Percentiles rank a stretch among this genome's conserved stretches.
Conservation (phyloP, 2,797 vertebrate species). For the Myotis myotis region DNA sequence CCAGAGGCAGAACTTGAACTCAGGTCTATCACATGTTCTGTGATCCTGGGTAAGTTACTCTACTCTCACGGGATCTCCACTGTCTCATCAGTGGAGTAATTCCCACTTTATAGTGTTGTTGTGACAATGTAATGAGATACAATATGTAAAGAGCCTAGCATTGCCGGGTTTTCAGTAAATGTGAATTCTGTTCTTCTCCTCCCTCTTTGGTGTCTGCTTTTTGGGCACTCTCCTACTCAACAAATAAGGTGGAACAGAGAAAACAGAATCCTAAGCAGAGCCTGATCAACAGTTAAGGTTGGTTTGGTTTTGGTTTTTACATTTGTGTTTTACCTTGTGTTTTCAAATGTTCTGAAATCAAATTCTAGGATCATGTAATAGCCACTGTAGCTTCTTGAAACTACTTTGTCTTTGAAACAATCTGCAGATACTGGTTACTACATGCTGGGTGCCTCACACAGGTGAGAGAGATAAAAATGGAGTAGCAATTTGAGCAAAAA, state of each 20-base stretch:
- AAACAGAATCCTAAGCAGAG: neutral
- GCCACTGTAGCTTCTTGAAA: conserved; percentile 3
- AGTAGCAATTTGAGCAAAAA: neutral
- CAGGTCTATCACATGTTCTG: neutral
- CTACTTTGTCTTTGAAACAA: neutral
- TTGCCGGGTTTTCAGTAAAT: neutral
- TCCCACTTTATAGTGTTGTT: neutral
- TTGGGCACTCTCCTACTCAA: neutral
- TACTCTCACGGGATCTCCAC: neutral
- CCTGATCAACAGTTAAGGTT: neutral
- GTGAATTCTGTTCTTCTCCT: neutral
- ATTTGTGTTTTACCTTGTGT: neutral
- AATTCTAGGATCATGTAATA: neutral
- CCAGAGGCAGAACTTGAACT: neutral
- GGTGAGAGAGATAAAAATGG: neutral
- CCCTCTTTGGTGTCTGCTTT: neutral
- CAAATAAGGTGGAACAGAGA: conserved; percentile 11
- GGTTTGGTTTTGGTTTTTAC: neutral
- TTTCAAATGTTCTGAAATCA: conserved; percentile 31
- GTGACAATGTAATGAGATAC: neutral
- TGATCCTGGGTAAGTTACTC: neutral
- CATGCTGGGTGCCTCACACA: neutral
- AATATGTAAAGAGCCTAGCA: neutral
- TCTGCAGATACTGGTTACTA: neutral
- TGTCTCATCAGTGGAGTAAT: neutral